phyloP scores from a whole-genome alignment of 2,797 vertebrate genomes.

The Cheirogaleus major region DNA sequence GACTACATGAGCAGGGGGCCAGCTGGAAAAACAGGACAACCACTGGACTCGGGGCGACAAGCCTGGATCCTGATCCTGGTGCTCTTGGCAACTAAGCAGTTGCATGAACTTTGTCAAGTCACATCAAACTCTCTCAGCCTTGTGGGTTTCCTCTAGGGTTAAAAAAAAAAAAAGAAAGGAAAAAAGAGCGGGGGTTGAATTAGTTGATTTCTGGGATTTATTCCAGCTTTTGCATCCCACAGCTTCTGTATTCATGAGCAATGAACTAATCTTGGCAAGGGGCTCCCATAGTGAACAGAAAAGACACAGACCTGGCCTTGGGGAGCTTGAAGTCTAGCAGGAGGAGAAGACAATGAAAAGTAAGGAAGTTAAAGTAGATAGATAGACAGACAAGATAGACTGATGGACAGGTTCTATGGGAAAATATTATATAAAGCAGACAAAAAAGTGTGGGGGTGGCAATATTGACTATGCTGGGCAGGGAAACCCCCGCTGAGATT shows the following conservation, averaged over 20 bases:
- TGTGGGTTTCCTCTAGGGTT: background rate
- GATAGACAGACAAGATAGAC: background rate
- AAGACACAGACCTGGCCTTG: background rate
- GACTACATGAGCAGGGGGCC: background rate
- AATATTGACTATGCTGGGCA: background rate
- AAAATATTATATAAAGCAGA: background rate
- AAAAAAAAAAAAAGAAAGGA: background rate
- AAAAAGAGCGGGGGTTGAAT: background rate
- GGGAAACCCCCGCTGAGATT: background rate
- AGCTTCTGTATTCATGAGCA: background rate
- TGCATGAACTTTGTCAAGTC: background rate
- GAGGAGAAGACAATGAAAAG: background rate
- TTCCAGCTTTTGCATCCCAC: background rate
- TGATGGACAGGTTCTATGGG: background rate
- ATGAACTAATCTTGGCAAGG: background rate
- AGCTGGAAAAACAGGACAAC: background rate
- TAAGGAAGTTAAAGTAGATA: background rate
- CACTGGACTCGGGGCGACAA: fast-evolving
- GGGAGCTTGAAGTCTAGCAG: background rate
- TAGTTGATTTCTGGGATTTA: background rate
- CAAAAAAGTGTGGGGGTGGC: background rate
- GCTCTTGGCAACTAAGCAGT: background rate
- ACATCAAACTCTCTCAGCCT: background rate
- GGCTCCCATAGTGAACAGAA: background rate
- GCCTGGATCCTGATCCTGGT: background rate